Evolutionary conservation across 2,888 invertebrate genomes (phyloP).

Genomic region (Athripsodes cinereus): DNA sequence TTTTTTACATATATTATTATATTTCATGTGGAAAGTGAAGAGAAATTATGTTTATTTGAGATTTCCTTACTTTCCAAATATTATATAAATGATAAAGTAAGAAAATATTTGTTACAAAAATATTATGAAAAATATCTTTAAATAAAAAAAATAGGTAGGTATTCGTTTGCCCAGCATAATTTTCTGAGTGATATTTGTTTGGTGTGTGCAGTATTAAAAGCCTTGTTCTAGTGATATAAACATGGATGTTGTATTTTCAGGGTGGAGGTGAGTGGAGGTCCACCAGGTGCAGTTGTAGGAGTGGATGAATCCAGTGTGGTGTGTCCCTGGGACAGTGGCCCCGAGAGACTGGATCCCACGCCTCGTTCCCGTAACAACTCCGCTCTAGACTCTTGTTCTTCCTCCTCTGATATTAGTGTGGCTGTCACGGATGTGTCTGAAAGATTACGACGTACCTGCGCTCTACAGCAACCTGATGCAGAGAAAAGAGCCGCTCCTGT

Average conservation of each 20-base stretch:
- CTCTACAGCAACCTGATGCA: constrained; percentile 60
- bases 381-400: constrained; percentile 62
- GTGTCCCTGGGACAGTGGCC: constrained; percentile 31
- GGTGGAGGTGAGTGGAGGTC: constrained; percentile 22
- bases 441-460: constrained; percentile 56
- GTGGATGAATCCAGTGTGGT: constrained; percentile 29
- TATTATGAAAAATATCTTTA: too few relatives aligned
- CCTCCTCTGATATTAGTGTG: constrained; percentile 68
- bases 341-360: constrained; percentile 35
- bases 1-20: too few relatives aligned
- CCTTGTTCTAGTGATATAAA: too few relatives aligned
- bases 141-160: too few relatives aligned
- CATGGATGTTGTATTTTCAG: constrained; percentile 3
- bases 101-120: too few relatives aligned
- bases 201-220: too few relatives aligned
- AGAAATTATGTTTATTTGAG: too few relatives aligned
- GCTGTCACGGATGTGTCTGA: constrained; percentile 49
- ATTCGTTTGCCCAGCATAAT: too few relatives aligned
- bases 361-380: constrained; percentile 59
- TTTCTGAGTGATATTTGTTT: too few relatives aligned
- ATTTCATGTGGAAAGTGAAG: too few relatives aligned
- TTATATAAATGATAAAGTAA: too few relatives aligned
- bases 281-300: background rate
- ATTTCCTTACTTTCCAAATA: too few relatives aligned
- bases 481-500: constrained; percentile 49